Percentiles rank a stretch among this genome's conserved stretches.
These are phyloP conservation scores for Drosophila navojoa DNA, from an alignment of 1,140 invertebrate genomes.

Conservation along the genomic window DNA sequence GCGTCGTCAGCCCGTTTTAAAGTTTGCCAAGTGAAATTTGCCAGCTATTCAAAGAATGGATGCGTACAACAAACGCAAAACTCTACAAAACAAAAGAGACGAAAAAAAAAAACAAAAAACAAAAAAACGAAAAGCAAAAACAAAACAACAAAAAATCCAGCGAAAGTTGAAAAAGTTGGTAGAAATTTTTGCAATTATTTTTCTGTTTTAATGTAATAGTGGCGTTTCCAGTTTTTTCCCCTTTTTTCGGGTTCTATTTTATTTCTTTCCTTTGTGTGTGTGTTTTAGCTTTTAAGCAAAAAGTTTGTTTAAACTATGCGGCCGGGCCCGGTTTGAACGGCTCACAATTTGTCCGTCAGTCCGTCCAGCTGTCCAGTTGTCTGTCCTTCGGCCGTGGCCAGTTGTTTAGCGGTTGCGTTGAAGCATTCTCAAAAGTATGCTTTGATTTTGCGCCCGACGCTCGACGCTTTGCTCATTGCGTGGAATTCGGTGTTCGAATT, in stretches of 20 bases:
- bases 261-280: slow-evolving; percentile 14
- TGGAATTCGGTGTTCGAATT: slow-evolving; percentile 75
- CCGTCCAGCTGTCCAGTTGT: slow-evolving; percentile 11
- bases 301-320: slow-evolving; percentile 77
- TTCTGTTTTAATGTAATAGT: slow-evolving; percentile 79
- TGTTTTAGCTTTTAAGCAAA: slow-evolving; percentile 67
- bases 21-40: slow-evolving; percentile 50
- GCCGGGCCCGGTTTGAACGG: slow-evolving; percentile 45
- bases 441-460: slow-evolving; percentile 62
- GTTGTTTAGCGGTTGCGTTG: slow-evolving; percentile 70
- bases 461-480: slow-evolving; percentile 58
- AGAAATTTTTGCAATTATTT: slow-evolving; percentile 78
- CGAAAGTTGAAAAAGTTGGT: slow-evolving; percentile 72
- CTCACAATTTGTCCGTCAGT: slow-evolving; percentile 13
- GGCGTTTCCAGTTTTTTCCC: slow-evolving; percentile 38
- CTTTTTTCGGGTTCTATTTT: not conserved
- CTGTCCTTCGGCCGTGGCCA: slow-evolving; percentile 29
- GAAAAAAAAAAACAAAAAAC: slow-evolving; percentile 19
- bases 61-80: slow-evolving; percentile 47
- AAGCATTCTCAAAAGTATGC: slow-evolving; percentile 66
- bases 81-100: slow-evolving; percentile 38
- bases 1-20: slow-evolving; percentile 63
- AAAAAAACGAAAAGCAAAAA: slow-evolving; percentile 15
- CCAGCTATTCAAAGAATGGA: slow-evolving; percentile 53
- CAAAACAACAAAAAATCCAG: slow-evolving; percentile 33